Evolutionary conservation across 2,113 vertebrate genomes (phyloP), one percentile per base, ranked within the genome.

Genomic region (Canis aureus): DNA sequence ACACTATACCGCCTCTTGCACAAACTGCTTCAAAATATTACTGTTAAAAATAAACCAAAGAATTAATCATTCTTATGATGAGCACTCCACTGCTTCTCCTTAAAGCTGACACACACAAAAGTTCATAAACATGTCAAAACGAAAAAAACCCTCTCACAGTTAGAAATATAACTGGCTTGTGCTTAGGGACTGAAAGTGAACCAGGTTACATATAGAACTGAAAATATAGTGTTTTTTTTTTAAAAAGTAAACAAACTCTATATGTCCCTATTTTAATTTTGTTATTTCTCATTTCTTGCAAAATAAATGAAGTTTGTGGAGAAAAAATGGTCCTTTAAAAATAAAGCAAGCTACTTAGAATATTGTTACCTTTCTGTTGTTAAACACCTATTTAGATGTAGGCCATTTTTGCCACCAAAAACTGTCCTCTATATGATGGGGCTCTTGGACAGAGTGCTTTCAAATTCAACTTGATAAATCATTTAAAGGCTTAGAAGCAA

Each of bases 91-190:
- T 43, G 60, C 53, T 82, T 96, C 66, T 93, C 82, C 67, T 95
- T 78, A 93, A 89, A 60, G 29, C 38, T 91, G 35, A 73, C 49
- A 81, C 13, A 89, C 25, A 91, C 10, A 83, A 60, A 93, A 93
- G 8, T 8, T 89, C 32, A 60, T 22, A 79, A 93, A 67, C 93
- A 92, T 51, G 25, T 78, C 25, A 78, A 78, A 78, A 55, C 29
- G 67, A 91, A 94, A 91, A 66, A 67, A 38, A 43, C 8, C 13
- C 8, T 88, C 80, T 88, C 80, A 79, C 27, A 74, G 80, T 66
- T 49, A 81, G 80, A 96, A 97, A 85, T 59, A 78, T 15, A 96
- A 89, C 49, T 96, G 74, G 59, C 51, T 96, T 93, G 66, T 66
- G n/a, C 74, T 89, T 89, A 67, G 79, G 22, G 53, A 25, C 89